A percentile compares a stretch with the other conserved stretches of the same genome.
Conservation (phyloP, 23 tunicate genomes). For the Styela clava region DNA sequence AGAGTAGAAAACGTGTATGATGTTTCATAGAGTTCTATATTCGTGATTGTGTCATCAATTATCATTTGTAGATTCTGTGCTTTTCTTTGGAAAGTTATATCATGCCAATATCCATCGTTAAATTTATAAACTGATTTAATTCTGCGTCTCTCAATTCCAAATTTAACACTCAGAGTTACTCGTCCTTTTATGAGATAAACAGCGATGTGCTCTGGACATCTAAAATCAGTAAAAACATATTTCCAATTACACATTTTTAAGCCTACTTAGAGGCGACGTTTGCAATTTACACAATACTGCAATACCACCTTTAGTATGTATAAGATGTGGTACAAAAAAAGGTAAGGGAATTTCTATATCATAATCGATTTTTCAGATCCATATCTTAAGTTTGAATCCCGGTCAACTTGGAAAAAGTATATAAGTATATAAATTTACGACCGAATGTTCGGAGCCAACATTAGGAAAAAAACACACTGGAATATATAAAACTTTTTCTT, state of each 20-base stretch:
- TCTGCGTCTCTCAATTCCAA: conserved; percentile 39
- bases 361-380: too few relatives aligned
- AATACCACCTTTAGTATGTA: not conserved
- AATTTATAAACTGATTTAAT: conserved; percentile 29
- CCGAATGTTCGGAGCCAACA: too few relatives aligned
- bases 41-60: conserved; percentile 49
- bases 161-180: conserved; percentile 52
- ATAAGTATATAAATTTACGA: too few relatives aligned
- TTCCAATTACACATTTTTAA: not conserved
- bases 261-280: not conserved
- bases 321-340: too few relatives aligned
- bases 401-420: too few relatives aligned
- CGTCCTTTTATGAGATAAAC: conserved; percentile 62
- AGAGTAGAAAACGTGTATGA: conserved; percentile 44
- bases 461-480: too few relatives aligned
- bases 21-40: conserved; percentile 16
- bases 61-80: conserved; percentile 43
- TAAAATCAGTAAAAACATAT: conserved; percentile 16
- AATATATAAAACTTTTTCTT: too few relatives aligned
- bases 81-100: conserved; percentile 62
- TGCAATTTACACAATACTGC: not conserved
- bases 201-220: conserved; percentile 76
- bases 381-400: too few relatives aligned
- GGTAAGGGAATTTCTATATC: too few relatives aligned
- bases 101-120: conserved; percentile 74